Evolutionary conservation across 2,888 invertebrate species (phyloP).

Genomic region (Xanthorhoe designata): DNA sequence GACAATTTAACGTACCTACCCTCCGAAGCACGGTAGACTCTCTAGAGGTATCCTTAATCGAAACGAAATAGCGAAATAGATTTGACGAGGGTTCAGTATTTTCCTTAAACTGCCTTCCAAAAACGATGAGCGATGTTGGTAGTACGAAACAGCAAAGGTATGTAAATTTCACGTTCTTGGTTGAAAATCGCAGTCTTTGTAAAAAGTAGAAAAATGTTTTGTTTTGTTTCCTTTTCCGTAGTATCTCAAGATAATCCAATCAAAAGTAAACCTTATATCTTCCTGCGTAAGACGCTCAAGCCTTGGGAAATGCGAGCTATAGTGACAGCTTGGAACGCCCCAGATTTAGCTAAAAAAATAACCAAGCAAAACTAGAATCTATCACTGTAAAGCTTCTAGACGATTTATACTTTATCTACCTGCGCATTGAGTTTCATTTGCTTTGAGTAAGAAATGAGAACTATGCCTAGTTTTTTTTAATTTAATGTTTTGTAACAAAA

Average conservation of each 20-base stretch:
- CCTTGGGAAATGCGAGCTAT: conserved; percentile 55
- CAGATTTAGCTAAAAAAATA: conserved; percentile 52
- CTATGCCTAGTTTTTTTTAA: too few relatives aligned
- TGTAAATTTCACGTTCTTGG: not conserved
- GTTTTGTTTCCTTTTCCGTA: not conserved
- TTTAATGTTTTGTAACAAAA: too few relatives aligned
- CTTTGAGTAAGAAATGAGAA: not conserved
- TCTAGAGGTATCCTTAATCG: too few relatives aligned
- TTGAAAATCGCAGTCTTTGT: not conserved
- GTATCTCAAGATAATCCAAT: conserved; percentile 18
- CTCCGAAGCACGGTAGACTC: too few relatives aligned
- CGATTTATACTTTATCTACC: not conserved
- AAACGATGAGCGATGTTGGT: too few relatives aligned
- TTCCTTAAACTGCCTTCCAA: too few relatives aligned
- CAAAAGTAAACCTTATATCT: conserved; percentile 9
- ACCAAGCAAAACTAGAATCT: conserved; percentile 42
- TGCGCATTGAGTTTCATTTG: not conserved
- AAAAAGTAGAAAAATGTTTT: not conserved
- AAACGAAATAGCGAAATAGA: too few relatives aligned
- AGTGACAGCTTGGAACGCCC: conserved; percentile 53
- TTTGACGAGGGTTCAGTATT: too few relatives aligned
- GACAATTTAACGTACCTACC: too few relatives aligned
- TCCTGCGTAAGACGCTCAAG: conserved; percentile 45
- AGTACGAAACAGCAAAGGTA: not conserved
- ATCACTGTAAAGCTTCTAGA: not conserved